phyloP scores from a whole-genome alignment of 2,888 invertebrate genomes.

The Gonocerus acuteangulatus region DNA sequence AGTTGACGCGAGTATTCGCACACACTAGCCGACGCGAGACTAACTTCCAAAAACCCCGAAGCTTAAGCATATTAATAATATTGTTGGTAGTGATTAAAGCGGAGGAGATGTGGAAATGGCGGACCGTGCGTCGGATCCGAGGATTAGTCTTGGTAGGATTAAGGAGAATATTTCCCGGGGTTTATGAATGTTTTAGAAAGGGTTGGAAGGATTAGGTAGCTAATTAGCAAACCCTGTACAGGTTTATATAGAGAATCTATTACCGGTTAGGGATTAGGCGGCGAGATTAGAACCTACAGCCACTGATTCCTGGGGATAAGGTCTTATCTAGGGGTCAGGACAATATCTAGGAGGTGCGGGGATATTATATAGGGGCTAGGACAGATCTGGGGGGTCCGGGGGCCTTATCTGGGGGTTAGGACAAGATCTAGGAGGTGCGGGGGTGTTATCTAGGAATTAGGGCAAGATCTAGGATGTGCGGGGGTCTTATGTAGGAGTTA shows the following conservation, averaged over 20 bases:
- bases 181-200: constrained; percentile 19
- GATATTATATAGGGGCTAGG: too few species aligned
- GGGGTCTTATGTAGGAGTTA: too few species aligned
- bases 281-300: neutral
- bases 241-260: constrained; percentile 13
- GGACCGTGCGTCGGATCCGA: too few species aligned
- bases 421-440: too few species aligned
- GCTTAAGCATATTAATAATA: constrained; percentile 11
- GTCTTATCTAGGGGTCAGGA: too few species aligned
- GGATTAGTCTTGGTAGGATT: constrained; percentile 14
- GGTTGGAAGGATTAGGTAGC: constrained; percentile 9
- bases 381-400: too few species aligned
- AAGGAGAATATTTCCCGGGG: constrained; percentile 10
- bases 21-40: neutral
- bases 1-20: neutral
- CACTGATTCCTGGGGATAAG: constrained; percentile 10
- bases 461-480: too few species aligned
- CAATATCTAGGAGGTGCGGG: too few species aligned
- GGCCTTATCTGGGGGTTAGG: too few species aligned
- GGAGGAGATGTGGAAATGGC: neutral
- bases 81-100: constrained; percentile 19
- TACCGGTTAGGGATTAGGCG: constrained; percentile 5
- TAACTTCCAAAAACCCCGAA: neutral
- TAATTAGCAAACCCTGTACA: neutral
- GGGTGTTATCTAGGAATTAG: too few species aligned